These are phyloP conservation scores for Apodemia mormo DNA, from an alignment of 2,888 invertebrate species.

Conservation along the genomic window DNA sequence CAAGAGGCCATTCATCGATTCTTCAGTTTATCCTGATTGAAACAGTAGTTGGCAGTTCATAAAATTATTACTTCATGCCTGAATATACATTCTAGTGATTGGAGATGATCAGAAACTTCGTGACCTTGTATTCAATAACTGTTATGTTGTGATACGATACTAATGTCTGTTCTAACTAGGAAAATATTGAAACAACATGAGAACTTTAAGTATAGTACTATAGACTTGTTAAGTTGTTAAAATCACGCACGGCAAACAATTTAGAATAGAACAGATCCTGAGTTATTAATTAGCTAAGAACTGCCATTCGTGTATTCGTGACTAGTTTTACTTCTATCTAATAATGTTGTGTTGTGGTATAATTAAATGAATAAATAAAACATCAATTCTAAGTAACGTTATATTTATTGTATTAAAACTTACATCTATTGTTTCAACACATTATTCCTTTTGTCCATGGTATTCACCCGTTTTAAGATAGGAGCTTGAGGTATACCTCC, in stretches of 20 bases:
- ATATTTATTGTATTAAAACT: constrained; percentile 8
- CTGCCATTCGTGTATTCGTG: not conserved
- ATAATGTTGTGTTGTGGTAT: not conserved
- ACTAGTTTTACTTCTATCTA: constrained; percentile 10
- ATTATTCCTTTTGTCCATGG: not conserved
- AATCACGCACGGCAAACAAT: not conserved
- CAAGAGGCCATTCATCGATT: too few species aligned
- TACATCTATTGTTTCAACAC: too few species aligned
- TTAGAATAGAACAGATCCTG: not conserved
- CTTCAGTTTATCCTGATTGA: too few species aligned
- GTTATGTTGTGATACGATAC: not conserved
- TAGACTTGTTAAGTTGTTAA: not conserved
- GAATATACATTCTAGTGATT: too few species aligned
- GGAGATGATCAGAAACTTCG: too few species aligned
- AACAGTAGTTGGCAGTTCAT: not conserved
- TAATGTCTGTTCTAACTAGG: constrained; percentile 7
- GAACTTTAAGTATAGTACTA: not conserved
- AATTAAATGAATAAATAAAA: constrained; percentile 10
- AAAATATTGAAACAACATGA: constrained; percentile 1
- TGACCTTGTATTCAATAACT: too few species aligned
- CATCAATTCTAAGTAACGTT: constrained; percentile 6
- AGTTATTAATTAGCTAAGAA: not conserved
- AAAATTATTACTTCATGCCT: too few species aligned
- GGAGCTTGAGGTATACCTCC: constrained; percentile 8
- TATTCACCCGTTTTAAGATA: constrained; percentile 4